Base-by-base conservation (phyloP, 1,140 invertebrate genomes). In the Choristoneura fumiferana region DNA sequence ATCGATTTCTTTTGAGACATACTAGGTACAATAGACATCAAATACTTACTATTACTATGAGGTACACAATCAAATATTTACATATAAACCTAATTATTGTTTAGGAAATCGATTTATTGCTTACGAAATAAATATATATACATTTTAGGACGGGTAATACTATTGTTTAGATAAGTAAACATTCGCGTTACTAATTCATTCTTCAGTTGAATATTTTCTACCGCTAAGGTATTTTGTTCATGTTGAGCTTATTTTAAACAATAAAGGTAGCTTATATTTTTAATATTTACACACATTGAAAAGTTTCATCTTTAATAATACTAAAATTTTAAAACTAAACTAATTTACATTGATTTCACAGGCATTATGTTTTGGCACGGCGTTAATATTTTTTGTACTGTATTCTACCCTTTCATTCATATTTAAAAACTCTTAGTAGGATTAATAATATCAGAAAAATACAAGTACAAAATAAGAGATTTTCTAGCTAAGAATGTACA, bases 261-360 rank as follows among this genome's bases (percentile, higher is more conserved):
- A 45, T 45, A 45, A 18, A 45, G 9, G 8, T 49, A 1, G n/a
- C n/a, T n/a, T 29, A 29, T 29, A 29, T 29, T 29, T 3, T 3
- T 29, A 29, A 3, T 49, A 49, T 49, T 49, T 49, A 22, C 18
- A 49, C 5, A 8, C 22, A 29, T 29, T 49, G 22, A 22, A 49
- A 8, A 22, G 5, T 12, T 22, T 49, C 2, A 17, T 43, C 40
- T 43, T 43, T 39, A 22, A 22, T 49, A 17, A 18, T 17, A 49
- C 17, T 33, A 49, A 22, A 49, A 49, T n/a, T 12, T 49, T 9
- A 8, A 22, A 29, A 29, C 15, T 45, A 45, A 45, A 0, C 22
- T 49, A 49, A 49, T 22, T 45, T 45, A 10, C 17, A 49, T 49
- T 49, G 17, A 49, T 49, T 49, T 49, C 43, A 49, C 43, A 49